Percentiles rank a stretch among this genome's conserved stretches.
These are phyloP conservation scores for Tinamus major DNA, from an alignment of 2,797 vertebrate genomes.

Conservation along the genomic window DNA sequence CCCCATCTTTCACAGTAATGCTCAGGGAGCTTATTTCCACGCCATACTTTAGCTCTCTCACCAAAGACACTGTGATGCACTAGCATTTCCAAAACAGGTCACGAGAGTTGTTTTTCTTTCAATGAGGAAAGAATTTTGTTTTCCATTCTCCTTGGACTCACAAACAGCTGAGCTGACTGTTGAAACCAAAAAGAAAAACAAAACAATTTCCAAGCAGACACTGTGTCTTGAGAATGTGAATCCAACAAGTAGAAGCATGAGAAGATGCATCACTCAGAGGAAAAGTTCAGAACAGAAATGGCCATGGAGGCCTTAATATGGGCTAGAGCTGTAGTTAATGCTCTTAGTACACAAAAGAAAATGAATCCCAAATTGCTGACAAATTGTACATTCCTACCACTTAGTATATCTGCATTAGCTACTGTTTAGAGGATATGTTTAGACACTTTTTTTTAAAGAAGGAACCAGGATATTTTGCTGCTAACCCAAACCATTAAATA, in stretches of 20 bases:
- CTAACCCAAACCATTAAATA: not conserved
- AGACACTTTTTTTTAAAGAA: not conserved
- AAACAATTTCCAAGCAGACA: not conserved
- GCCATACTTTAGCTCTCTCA: not conserved
- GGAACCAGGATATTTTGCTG: no score
- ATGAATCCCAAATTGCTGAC: not conserved
- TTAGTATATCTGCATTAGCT: not conserved
- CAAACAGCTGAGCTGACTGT: not conserved
- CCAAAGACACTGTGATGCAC: not conserved
- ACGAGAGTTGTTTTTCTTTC: conserved; percentile 37
- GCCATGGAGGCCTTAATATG: not conserved
- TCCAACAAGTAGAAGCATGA: not conserved
- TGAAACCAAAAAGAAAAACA: conserved; percentile 39
- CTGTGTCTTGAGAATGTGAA: not conserved
- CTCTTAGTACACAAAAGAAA: not conserved
- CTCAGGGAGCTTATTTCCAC: not conserved
- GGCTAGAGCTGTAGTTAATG: not conserved
- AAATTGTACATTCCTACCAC: not conserved
- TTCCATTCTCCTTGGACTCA: conserved; percentile 11
- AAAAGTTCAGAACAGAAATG: not conserved
- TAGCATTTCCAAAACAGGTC: conserved; percentile 48
- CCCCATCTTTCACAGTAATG: conserved; percentile 26
- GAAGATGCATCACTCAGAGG: not conserved
- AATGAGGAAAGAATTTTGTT: conserved; percentile 12
- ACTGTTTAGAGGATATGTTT: not conserved